phyloP scores from a whole-genome alignment of 2,797 vertebrate genomes.

The Notoglanidium macrostoma region DNA sequence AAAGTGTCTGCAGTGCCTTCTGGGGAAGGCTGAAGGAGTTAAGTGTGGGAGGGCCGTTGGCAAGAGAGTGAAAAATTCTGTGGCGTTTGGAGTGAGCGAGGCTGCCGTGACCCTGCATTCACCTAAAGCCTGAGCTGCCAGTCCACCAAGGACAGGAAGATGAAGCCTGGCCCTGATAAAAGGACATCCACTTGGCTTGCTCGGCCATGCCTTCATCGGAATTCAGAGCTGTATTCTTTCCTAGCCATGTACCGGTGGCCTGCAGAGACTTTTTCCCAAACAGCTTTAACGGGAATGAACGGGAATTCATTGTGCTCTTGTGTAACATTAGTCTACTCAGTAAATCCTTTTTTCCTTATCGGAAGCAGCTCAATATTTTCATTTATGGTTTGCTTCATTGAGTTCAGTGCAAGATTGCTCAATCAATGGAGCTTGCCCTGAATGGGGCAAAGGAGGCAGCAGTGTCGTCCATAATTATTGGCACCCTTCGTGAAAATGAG shows the following conservation, averaged over 20 bases:
- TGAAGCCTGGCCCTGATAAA: conserved; percentile 48
- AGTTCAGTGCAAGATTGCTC: conserved; percentile 18
- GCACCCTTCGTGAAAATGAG: not conserved
- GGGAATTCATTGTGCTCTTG: conserved; percentile 27
- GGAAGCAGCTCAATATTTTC: conserved; percentile 14
- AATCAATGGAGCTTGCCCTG: not conserved
- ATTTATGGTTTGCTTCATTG: conserved; percentile 26
- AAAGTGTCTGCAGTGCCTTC: not conserved
- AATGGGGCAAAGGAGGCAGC: not conserved
- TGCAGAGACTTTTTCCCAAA: conserved; percentile 36
- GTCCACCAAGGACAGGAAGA: conserved; percentile 48
- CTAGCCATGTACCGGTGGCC: conserved; percentile 16
- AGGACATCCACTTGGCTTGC: conserved; percentile 56
- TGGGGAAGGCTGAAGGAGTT: conserved; percentile 31
- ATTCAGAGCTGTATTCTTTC: conserved; percentile 52
- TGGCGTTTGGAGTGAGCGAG: conserved; percentile 27
- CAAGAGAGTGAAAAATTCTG: conserved; percentile 32
- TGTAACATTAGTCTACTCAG: conserved; percentile 32
- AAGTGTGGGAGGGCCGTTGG: conserved; percentile 13
- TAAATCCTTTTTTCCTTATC: not conserved
- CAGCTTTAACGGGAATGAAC: conserved; percentile 22
- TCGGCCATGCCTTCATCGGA: conserved; percentile 54
- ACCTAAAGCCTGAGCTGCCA: conserved; percentile 44
- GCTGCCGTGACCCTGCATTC: conserved; percentile 43
- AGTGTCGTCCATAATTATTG: not conserved